A percentile compares a stretch with the other conserved stretches of the same genome.
phyloP scores from a whole-genome alignment of 2,797 vertebrate genomes.

The Adelosebastes latens region DNA sequence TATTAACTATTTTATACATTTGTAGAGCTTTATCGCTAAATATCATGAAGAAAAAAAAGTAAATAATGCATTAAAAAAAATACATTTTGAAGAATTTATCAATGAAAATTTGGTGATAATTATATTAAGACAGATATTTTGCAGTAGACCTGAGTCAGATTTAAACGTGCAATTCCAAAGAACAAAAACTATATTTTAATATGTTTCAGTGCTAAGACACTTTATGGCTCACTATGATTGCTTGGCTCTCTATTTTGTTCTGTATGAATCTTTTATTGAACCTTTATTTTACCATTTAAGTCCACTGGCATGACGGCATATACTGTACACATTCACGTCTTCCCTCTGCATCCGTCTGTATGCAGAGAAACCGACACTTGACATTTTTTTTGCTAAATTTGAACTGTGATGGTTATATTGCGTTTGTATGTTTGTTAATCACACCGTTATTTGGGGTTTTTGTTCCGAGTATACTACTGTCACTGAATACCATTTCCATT shows the following conservation, averaged over 20 bases:
- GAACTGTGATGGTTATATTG: slow-evolving; percentile 80
- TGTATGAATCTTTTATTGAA: slow-evolving; percentile 57
- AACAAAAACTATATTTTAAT: slow-evolving; percentile 34
- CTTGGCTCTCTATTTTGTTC: slow-evolving; percentile 48
- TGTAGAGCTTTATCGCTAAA: slow-evolving; percentile 4
- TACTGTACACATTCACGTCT: slow-evolving; percentile 71
- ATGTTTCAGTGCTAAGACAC: slow-evolving; percentile 63
- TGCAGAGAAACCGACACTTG: slow-evolving; percentile 82
- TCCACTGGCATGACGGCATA: slow-evolving; percentile 80
- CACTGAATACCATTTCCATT: slow-evolving; percentile 84
- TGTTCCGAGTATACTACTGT: slow-evolving; percentile 87
- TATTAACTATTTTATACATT: not conserved
- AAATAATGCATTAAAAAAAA: not conserved
- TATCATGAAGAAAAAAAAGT: not conserved
- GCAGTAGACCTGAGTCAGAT: slow-evolving; percentile 23
- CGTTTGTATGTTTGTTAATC: slow-evolving; percentile 73
- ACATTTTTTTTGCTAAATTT: slow-evolving; percentile 66
- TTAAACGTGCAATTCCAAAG: slow-evolving; percentile 72
- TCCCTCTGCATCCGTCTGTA: slow-evolving; percentile 62
- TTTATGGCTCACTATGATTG: slow-evolving; percentile 61
- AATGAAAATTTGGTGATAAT: not conserved
- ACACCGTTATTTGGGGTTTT: slow-evolving; percentile 70
- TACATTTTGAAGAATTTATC: not conserved
- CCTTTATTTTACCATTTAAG: slow-evolving; percentile 72
- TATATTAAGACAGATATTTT: slow-evolving; percentile 11